Conservation (phyloP, 1,140 invertebrate species). For the Caenorhabditis brenneri region DNA sequence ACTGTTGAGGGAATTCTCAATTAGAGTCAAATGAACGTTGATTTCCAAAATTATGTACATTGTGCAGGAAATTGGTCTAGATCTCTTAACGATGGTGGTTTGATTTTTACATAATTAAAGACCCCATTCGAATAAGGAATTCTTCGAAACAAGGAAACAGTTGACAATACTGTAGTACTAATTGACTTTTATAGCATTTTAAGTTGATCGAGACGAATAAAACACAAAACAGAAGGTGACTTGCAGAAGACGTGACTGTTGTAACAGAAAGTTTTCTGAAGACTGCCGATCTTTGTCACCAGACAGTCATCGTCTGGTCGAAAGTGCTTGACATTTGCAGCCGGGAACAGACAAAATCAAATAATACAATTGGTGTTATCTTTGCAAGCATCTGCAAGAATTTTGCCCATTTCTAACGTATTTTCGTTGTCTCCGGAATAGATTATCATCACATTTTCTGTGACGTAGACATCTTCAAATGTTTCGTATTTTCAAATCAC, state of each 20-base stretch:
- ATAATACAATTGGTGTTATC: neutral
- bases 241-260: neutral
- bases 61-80: too few relatives aligned
- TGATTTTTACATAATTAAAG: too few relatives aligned
- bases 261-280: neutral
- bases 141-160: too few relatives aligned
- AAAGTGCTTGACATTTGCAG: constrained; percentile 8
- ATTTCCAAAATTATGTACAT: too few relatives aligned
- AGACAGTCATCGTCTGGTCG: neutral
- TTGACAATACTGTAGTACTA: too few relatives aligned
- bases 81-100: neutral
- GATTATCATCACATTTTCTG: neutral
- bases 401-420: neutral
- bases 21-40: too few relatives aligned
- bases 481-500: neutral
- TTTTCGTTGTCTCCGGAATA: neutral
- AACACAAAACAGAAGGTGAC: neutral
- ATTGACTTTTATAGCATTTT: too few relatives aligned
- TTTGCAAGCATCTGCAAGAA: neutral
- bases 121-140: too few relatives aligned
- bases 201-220: too few relatives aligned
- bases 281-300: neutral
- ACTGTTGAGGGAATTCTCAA: too few relatives aligned
- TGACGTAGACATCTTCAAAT: neutral
- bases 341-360: neutral